Conservation (phyloP, 2,113 vertebrate species). For the Bufo gargarizans region DNA sequence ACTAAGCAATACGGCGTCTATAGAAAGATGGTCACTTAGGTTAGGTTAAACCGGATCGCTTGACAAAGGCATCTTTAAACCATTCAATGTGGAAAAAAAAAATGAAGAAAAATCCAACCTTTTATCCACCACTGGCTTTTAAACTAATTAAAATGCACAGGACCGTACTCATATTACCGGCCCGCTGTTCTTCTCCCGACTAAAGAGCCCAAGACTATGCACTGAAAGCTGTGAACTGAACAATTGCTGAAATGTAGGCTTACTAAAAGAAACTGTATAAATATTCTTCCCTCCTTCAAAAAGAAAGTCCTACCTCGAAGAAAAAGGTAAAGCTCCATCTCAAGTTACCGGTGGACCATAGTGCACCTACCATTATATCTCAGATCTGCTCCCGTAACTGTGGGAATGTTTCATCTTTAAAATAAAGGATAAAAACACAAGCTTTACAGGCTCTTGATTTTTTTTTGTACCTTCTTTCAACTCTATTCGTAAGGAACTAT, state of each 20-base stretch:
- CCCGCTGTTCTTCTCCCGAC: constrained; percentile 64
- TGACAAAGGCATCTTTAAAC: constrained; percentile 73
- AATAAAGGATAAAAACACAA: constrained; percentile 19
- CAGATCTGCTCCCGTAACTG: constrained; percentile 27
- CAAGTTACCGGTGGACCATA: constrained; percentile 36
- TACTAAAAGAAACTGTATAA: constrained; percentile 63
- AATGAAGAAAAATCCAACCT: constrained; percentile 71
- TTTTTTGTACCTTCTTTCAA: constrained; percentile 40
- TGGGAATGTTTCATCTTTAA: constrained; percentile 43
- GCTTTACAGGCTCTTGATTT: constrained; percentile 16
- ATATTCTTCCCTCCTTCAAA: constrained; percentile 54
- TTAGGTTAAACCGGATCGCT: constrained; percentile 62
- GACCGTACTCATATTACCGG: constrained; percentile 64
- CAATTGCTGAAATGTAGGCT: constrained; percentile 63
- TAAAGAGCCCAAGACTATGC: constrained; percentile 67
- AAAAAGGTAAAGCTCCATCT: constrained; percentile 46
- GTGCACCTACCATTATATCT: neutral
- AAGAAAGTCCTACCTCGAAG: constrained; percentile 37
- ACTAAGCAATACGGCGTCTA: constrained; percentile 72
- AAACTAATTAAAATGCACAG: constrained; percentile 71
- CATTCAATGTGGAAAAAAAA: constrained; percentile 68
- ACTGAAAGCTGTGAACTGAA: constrained; percentile 64
- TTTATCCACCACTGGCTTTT: constrained; percentile 67
- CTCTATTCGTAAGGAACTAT: constrained; percentile 62
- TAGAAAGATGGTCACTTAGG: constrained; percentile 71